Base-by-base conservation (phyloP, 1,140 invertebrate species). In the Lamellibrachia luymesi region DNA sequence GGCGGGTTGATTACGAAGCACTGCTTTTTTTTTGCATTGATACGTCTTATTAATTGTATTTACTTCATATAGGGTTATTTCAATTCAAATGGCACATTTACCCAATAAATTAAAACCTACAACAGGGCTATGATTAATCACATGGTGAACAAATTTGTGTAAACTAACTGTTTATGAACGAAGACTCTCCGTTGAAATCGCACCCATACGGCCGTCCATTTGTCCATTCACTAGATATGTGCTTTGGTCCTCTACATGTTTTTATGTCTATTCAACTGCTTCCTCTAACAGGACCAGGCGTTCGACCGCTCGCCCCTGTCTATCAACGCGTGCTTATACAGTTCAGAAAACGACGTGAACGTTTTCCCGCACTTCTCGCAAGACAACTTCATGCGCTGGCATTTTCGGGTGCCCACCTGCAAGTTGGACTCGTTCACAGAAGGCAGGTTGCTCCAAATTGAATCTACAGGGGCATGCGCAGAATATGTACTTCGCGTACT, bases 181-280 rank as follows among this genome's bases (percentile, higher is more conserved):
- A n/a, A n/a, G n/a, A n/a, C n/a, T n/a, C n/a, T n/a, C n/a, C n/a
- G n/a, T n/a, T n/a, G n/a, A n/a, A n/a, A n/a, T n/a, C n/a, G n/a
- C n/a, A n/a, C n/a, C n/a, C n/a, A n/a, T n/a, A n/a, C n/a, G n/a
- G n/a, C n/a, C n/a, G n/a, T n/a, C n/a, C n/a, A n/a, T n/a, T n/a
- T n/a, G n/a, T n/a, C n/a, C n/a, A n/a, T n/a, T n/a, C n/a, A n/a
- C n/a, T n/a, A n/a, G n/a, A n/a, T n/a, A n/a, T n/a, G 98, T 99
- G 95, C 99, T 98, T 97, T 99, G 98, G 95, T 99, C 93, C 99
- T 99, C 96, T 99, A 99, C 94, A 99, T 96, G 95, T 99, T 98
- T 96, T 99, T 98, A 95, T 98, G 99, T 95, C 98, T 97, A 51
- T 98, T 98, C 96, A 99, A 99, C 92, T 98, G 98, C 17, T 99